A percentile compares a stretch with the other conserved stretches of the same genome.
Evolutionary conservation across 1,140 invertebrate genomes (phyloP).

Genomic region (Apis cerana): DNA sequence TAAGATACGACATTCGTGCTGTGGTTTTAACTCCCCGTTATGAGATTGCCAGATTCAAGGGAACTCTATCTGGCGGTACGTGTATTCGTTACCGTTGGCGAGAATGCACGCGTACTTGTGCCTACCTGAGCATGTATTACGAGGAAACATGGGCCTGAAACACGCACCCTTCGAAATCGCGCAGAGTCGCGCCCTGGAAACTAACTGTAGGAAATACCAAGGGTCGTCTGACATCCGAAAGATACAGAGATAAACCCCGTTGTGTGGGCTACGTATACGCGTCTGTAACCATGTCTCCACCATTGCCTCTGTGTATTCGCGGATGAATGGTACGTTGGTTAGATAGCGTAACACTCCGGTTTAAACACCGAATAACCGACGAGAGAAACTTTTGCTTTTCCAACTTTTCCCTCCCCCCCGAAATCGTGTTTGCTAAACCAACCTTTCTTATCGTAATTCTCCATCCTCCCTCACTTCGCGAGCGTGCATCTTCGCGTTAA

Average conservation of each 20-base stretch:
- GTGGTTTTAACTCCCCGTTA: slow-evolving; percentile 81
- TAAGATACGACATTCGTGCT: slow-evolving; percentile 81
- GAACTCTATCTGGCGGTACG: slow-evolving; percentile 53
- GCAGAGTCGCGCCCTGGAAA: slow-evolving; percentile 42
- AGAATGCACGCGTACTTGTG: slow-evolving; percentile 24
- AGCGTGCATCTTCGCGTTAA: not conserved
- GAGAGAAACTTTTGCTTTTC: slow-evolving; percentile 6
- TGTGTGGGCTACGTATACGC: slow-evolving; percentile 15
- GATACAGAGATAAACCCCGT: slow-evolving; percentile 52
- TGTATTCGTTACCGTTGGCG: slow-evolving; percentile 10
- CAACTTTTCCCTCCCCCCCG: not conserved
- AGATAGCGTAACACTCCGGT: slow-evolving; percentile 26
- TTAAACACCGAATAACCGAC: slow-evolving; percentile 14
- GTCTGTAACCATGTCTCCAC: slow-evolving; percentile 10
- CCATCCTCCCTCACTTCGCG: no score
- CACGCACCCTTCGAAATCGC: slow-evolving; percentile 59
- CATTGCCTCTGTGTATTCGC: slow-evolving; percentile 7
- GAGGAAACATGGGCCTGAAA: slow-evolving; percentile 51
- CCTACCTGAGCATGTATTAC: slow-evolving; percentile 51
- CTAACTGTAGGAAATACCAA: slow-evolving; percentile 49
- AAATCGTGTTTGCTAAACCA: not conserved
- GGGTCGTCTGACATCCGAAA: slow-evolving; percentile 53
- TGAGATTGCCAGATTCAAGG: slow-evolving; percentile 78
- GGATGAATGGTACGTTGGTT: slow-evolving; percentile 40
- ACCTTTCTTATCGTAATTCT: not conserved